A percentile compares a stretch with the other conserved stretches of the same genome.
Conservation (phyloP, 2,113 vertebrate genomes). For the Vulpes vulpes region DNA sequence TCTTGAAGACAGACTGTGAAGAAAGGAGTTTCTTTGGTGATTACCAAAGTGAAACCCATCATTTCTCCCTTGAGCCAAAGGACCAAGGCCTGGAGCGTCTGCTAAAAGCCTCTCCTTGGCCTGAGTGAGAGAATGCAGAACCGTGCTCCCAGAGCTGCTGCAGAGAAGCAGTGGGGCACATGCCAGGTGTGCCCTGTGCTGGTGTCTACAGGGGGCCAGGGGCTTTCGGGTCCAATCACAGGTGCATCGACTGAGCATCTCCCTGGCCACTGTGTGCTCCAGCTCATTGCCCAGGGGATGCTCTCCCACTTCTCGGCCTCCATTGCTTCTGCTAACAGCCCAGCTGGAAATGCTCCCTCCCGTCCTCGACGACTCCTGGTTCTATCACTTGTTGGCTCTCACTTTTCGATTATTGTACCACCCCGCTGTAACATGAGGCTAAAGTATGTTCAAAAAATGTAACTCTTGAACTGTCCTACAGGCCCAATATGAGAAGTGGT, state of each 20-base stretch:
- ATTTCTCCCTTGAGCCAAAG: neutral
- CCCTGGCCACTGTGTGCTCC: neutral
- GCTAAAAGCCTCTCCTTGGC: neutral
- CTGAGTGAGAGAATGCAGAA: neutral
- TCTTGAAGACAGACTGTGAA: constrained; percentile 97
- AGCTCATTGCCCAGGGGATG: no score
- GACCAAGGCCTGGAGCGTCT: neutral
- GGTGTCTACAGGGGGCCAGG: neutral
- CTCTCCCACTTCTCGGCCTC: neutral
- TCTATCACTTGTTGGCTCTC: neutral
- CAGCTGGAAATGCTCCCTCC: neutral
- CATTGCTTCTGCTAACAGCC: neutral
- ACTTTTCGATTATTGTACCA: neutral
- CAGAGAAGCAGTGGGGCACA: neutral
- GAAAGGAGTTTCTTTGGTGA: constrained; percentile 8
- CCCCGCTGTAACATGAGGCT: neutral
- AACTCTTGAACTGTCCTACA: neutral
- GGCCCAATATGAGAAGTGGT: neutral
- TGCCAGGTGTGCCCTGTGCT: neutral
- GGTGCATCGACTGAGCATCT: fast-evolving
- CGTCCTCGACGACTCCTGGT: neutral
- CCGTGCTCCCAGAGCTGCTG: no score
- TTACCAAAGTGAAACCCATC: neutral
- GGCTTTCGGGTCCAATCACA: neutral
- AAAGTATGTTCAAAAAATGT: neutral